Percentiles rank a stretch among this genome's conserved stretches.
Conservation (phyloP, 2,888 invertebrate species). For the Alcis repandata region DNA sequence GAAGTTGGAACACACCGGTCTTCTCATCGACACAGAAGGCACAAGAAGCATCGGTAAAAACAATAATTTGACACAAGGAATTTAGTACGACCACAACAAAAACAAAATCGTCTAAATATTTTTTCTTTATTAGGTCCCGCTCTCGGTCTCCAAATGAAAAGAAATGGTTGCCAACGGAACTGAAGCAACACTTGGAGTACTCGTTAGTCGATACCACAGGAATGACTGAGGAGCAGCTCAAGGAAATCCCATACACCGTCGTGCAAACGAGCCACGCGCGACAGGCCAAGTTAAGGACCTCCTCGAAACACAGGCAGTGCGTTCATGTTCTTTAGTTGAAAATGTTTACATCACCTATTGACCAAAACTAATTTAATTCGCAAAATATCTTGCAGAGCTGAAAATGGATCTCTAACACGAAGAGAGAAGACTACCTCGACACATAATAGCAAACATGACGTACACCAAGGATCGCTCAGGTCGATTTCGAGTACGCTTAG, state of each 20-base stretch:
- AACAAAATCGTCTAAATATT: background rate
- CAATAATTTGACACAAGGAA: background rate
- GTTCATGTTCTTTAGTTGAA: slow-evolving; percentile 41
- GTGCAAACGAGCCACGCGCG: slow-evolving; percentile 91
- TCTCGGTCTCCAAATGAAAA: slow-evolving; percentile 91
- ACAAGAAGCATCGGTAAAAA: slow-evolving; percentile 86
- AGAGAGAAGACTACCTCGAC: slow-evolving; percentile 75
- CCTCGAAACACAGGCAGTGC: slow-evolving; percentile 79
- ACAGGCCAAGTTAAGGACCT: slow-evolving; percentile 85
- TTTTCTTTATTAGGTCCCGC: slow-evolving; percentile 74
- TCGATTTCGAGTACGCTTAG: slow-evolving; percentile 87
- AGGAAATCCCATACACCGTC: slow-evolving; percentile 95
- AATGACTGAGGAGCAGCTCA: slow-evolving; percentile 94
- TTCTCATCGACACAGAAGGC: slow-evolving; percentile 86
- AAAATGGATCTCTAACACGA: slow-evolving; percentile 78
- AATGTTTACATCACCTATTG: background rate
- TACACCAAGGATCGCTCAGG: slow-evolving; percentile 85
- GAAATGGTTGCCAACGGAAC: slow-evolving; percentile 91
- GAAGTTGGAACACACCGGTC: slow-evolving; percentile 84
- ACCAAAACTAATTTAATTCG: background rate
- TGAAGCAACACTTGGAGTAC: slow-evolving; percentile 95
- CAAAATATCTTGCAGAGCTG: slow-evolving; percentile 59
- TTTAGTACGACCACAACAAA: background rate
- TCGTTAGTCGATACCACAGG: slow-evolving; percentile 95
- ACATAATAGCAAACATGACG: slow-evolving; percentile 74